Evolutionary conservation across 2,797 vertebrate species (phyloP).

Genomic region (Pristis pectinata): DNA sequence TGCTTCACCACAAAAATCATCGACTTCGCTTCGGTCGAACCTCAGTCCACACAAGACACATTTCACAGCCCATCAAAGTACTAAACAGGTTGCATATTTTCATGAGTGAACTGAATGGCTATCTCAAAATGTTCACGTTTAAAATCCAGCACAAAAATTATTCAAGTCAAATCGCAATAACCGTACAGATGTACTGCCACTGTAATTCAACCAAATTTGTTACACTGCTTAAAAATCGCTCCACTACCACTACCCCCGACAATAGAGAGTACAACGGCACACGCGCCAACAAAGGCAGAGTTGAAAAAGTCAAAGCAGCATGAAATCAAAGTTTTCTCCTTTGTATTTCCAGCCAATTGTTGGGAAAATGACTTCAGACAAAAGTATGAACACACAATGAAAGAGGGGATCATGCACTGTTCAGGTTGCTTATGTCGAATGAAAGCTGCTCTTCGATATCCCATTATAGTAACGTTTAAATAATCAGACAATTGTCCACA

Average conservation of each 20-base stretch:
- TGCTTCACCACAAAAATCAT: constrained; percentile 63
- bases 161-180: constrained; percentile 47
- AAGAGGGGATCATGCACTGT: background rate
- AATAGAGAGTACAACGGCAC: constrained; percentile 57
- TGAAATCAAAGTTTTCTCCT: constrained; percentile 63
- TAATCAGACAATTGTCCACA: constrained; percentile 46
- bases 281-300: constrained; percentile 56
- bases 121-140: background rate
- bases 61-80: background rate
- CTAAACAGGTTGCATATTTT: background rate
- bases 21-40: background rate
- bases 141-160: background rate
- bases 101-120: background rate
- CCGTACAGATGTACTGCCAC: constrained; percentile 65
- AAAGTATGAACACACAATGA: background rate
- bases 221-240: constrained; percentile 46
- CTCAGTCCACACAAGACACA: background rate
- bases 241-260: constrained; percentile 51
- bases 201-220: constrained; percentile 65
- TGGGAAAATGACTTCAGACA: background rate
- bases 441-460: background rate
- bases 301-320: constrained; percentile 53
- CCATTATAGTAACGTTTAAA: background rate
- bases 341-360: constrained; percentile 56
- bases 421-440: background rate